These are phyloP conservation scores for Phoebastria nigripes DNA, from an alignment of 2,797 vertebrate genomes.

Conservation along the genomic window DNA sequence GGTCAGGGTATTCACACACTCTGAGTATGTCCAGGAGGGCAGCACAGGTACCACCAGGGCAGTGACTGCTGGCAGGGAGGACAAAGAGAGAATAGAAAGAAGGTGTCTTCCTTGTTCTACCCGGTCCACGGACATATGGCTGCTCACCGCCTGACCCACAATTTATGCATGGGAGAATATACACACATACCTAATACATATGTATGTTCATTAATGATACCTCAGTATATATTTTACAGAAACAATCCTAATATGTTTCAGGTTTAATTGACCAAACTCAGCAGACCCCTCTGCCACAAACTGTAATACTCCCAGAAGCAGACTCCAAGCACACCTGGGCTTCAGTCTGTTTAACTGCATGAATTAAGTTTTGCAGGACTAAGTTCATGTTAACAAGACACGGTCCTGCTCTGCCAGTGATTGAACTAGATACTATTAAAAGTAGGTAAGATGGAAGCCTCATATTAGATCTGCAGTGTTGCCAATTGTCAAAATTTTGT, in stretches of 20 bases:
- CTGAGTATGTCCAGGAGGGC: background rate
- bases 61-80: background rate
- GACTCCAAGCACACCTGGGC: background rate
- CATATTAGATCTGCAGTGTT: background rate
- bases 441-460: background rate
- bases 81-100: background rate
- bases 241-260: background rate
- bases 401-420: background rate
- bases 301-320: background rate
- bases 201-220: background rate
- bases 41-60: background rate
- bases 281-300: background rate
- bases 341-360: background rate
- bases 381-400: background rate
- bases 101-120: background rate
- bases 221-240: background rate
- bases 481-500: background rate
- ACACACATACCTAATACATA: background rate
- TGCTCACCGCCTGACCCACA: background rate
- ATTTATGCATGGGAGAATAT: background rate
- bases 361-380: background rate
- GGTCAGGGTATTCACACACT: background rate
- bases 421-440: background rate
- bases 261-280: background rate
- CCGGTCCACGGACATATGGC: rapidly evolving